These are phyloP conservation scores for Drosophila parvula DNA, from an alignment of 1,140 invertebrate genomes.

Conservation along the genomic window DNA sequence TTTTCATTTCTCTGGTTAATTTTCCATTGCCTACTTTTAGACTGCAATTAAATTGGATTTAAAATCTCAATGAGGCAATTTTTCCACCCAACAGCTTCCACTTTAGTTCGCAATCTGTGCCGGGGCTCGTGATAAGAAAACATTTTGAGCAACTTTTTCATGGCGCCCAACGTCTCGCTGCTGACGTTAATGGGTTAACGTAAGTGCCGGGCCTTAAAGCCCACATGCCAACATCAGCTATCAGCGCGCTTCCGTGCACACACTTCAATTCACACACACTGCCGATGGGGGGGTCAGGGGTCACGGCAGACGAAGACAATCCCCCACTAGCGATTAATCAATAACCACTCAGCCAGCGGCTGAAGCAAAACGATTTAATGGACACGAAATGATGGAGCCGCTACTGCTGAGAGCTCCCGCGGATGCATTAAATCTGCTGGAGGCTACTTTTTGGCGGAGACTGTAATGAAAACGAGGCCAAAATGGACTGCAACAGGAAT, in stretches of 20 bases:
- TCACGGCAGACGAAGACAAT: slow-evolving; percentile 3
- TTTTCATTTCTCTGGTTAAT: not conserved
- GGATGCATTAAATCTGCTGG: slow-evolving; percentile 64
- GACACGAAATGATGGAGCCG: slow-evolving; percentile 58
- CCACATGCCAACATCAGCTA: slow-evolving; percentile 62
- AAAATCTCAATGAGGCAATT: not conserved
- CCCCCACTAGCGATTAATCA: slow-evolving; percentile 64
- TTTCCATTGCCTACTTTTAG: not conserved
- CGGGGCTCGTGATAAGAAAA: slow-evolving; percentile 22
- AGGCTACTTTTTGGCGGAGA: slow-evolving; percentile 57
- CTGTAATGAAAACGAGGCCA: slow-evolving; percentile 62
- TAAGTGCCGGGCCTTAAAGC: slow-evolving; percentile 66
- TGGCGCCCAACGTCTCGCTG: slow-evolving; percentile 28
- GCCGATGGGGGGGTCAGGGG: not conserved
- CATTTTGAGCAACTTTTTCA: slow-evolving; percentile 46
- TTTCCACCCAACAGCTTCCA: not conserved
- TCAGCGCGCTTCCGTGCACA: slow-evolving; percentile 72
- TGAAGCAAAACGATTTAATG: slow-evolving; percentile 62
- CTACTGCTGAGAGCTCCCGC: slow-evolving; percentile 19
- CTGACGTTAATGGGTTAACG: slow-evolving; percentile 67
- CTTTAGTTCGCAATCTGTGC: slow-evolving; percentile 4
- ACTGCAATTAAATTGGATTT: not conserved
- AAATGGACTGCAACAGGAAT: slow-evolving; percentile 50
- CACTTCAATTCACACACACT: slow-evolving; percentile 57
- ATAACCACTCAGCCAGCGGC: slow-evolving; percentile 71